Base-by-base conservation (phyloP, 2,797 vertebrate genomes). In the Poeciliopsis paucimaculata region DNA sequence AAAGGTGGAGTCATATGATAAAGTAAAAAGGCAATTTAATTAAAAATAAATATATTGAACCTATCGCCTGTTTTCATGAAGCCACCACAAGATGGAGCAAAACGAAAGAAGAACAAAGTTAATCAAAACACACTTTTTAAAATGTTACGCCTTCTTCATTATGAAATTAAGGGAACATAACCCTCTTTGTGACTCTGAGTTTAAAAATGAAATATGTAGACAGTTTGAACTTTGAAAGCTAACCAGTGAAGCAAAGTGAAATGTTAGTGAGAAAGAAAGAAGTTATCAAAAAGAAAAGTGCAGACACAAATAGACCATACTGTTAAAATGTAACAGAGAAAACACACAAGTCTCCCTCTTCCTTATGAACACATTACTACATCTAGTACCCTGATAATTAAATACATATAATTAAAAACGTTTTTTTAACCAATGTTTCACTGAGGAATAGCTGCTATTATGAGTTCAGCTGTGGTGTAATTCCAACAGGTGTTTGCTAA, bases 61-160 rank as follows among this genome's bases (percentile, higher is more conserved):
- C 53, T 47, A 93, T 92, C 87, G n/a, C 87, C 93, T 93, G 75
- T 73, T 77, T 72, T 87, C 76, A 76, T 16, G 46, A 9, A 53
- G 78, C 73, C 28, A 12, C 41, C 72, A 75, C 10, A 83, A 75
- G 34, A 45, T 70, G 18, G 1, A 84, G 62, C 57, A 76, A 10
- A 57, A 73, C 10, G 57, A 18, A 31, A 51, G 72, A 57, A 79
- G 46, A 46, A 20, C 2, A 64, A 75, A 68, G 34, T 88, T 75
- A 90, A 74, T 80, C 36, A 36, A 26, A 72, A 53, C 26, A 26
- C 11, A n/a, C 13, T 70, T 5, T 34, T 72, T 34, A 77, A 62
- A 43, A 45, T 15, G 23, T 47, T 71, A n/a, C 47, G 23, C 68
- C 31, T 34, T 11, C 45, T 66, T 74, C 10, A 68, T 75, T 68